Evolutionary conservation across 2,797 vertebrate genomes (phyloP).

Genomic region (Sternotherus odoratus): DNA sequence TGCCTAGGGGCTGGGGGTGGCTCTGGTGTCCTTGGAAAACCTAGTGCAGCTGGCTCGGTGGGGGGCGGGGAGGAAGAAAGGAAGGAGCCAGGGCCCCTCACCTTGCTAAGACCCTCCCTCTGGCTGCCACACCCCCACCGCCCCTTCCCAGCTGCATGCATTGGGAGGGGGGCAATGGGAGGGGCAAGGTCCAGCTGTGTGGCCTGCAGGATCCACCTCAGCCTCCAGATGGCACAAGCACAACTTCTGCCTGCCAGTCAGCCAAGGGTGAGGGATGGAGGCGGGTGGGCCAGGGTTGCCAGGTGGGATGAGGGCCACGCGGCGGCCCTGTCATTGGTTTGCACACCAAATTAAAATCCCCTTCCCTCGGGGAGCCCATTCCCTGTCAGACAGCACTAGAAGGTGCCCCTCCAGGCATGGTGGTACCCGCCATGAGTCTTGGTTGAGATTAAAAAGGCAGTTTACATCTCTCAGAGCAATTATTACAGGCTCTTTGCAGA

Average conservation of each 20-base stretch:
- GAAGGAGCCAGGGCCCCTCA: background rate
- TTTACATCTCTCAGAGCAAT: background rate
- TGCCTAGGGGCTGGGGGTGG: no score
- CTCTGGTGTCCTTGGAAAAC: background rate
- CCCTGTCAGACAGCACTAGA: no score
- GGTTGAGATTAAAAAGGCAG: background rate
- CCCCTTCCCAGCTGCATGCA: background rate
- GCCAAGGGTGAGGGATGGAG: background rate
- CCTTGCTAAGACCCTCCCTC: no score
- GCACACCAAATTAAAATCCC: background rate
- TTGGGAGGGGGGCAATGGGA: background rate
- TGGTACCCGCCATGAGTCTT: background rate
- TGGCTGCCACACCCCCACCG: background rate
- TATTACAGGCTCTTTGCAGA: background rate
- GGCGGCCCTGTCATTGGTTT: background rate
- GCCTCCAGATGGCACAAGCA: background rate
- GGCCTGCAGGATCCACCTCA: background rate
- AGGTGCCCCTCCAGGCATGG: background rate
- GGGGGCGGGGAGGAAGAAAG: no score
- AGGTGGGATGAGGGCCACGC: background rate
- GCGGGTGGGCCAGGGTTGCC: background rate
- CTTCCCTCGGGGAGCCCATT: background rate
- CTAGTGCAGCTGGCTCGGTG: background rate
- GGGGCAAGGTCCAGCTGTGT: no score
- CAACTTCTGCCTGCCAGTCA: background rate